Evolutionary conservation across 2,797 vertebrate species (phyloP).

Genomic region (Natrix natrix): DNA sequence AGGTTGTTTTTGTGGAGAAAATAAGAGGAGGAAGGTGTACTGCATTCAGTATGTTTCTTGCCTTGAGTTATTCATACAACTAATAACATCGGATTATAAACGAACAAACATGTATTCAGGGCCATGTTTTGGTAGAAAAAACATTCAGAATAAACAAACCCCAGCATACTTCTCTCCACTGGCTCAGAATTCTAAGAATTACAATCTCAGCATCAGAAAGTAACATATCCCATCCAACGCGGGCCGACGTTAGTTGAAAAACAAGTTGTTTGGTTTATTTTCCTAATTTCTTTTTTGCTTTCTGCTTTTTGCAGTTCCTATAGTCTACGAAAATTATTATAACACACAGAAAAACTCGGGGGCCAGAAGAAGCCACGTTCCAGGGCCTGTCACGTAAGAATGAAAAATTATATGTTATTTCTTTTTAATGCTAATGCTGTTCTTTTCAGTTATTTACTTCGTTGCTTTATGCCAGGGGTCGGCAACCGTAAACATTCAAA

Average conservation of each 20-base stretch:
- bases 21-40: not conserved
- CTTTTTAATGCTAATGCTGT: not conserved
- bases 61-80: not conserved
- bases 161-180: not conserved
- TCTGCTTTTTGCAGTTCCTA: constrained; percentile 69
- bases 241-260: not conserved
- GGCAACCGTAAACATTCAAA: too few species aligned
- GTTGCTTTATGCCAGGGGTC: not conserved
- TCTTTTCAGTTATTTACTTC: not conserved
- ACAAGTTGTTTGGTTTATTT: fast-evolving
- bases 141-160: not conserved
- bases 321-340: constrained; percentile 93
- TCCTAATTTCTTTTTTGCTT: constrained; percentile 25
- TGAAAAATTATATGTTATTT: not conserved
- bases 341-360: constrained; percentile 71
- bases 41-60: not conserved
- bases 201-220: not conserved
- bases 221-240: not conserved
- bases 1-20: not conserved
- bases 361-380: constrained; percentile 48
- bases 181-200: not conserved
- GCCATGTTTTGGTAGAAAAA: not conserved
- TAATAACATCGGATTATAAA: not conserved
- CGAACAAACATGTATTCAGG: not conserved
- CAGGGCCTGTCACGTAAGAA: constrained; percentile 67